Evolutionary conservation across 2,797 vertebrate species (phyloP).

Genomic region (Cichlasoma orientale): DNA sequence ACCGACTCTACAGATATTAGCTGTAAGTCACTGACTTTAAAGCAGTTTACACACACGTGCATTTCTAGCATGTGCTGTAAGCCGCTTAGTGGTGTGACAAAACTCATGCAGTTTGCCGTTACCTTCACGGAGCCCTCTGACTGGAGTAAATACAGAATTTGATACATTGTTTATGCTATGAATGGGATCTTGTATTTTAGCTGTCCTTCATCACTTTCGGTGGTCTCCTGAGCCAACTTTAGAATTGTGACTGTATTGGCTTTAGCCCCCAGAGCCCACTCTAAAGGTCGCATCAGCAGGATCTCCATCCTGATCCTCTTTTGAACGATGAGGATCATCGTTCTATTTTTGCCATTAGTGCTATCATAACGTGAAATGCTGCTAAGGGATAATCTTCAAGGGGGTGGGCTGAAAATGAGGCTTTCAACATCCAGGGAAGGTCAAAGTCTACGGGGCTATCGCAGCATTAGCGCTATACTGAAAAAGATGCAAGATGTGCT

Average conservation of each 20-base stretch:
- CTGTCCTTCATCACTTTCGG: constrained; percentile 19
- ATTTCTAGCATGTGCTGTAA: background rate
- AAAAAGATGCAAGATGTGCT: background rate
- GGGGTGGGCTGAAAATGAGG: constrained; percentile 5
- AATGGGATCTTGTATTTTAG: constrained; percentile 20
- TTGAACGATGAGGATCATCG: constrained; percentile 56
- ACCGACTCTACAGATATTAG: background rate
- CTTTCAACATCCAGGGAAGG: constrained; percentile 22
- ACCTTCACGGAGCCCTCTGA: background rate
- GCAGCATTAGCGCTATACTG: background rate
- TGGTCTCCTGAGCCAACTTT: constrained; percentile 21
- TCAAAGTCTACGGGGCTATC: constrained; percentile 14
- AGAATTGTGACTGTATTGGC: constrained; percentile 34
- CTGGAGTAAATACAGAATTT: background rate
- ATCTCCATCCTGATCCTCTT: constrained; percentile 70
- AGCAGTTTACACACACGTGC: background rate
- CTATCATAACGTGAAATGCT: constrained; percentile 57
- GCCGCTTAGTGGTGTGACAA: background rate
- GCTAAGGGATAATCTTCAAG: constrained; percentile 53
- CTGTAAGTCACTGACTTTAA: background rate
- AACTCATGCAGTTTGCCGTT: background rate
- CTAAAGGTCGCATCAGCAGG: constrained; percentile 52
- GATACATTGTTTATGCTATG: background rate
- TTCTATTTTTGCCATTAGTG: constrained; percentile 61
- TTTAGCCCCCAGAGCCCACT: constrained; percentile 35